These are phyloP conservation scores for Phalloptychus januarius DNA, from an alignment of 2,797 vertebrate genomes.

Conservation along the genomic window DNA sequence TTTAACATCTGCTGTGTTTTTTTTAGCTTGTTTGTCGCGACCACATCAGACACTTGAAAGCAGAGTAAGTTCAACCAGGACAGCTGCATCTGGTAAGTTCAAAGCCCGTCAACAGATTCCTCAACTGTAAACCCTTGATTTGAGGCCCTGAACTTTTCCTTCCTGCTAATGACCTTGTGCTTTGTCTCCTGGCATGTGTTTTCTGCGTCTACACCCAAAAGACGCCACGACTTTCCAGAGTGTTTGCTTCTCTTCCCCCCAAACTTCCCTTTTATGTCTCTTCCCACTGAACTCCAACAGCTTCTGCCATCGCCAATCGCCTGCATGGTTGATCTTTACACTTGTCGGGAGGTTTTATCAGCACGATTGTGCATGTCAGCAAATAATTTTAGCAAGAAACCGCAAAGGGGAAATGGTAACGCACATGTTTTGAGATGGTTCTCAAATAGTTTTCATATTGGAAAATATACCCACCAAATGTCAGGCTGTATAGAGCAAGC, in stretches of 20 bases:
- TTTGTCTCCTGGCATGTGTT: not conserved
- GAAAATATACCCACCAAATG: not conserved
- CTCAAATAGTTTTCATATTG: not conserved
- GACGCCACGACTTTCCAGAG: not conserved
- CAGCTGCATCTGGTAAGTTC: not conserved
- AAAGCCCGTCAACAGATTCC: not conserved
- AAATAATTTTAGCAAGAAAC: not conserved
- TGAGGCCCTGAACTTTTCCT: conserved; percentile 8
- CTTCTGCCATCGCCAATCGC: not conserved
- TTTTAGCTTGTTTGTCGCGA: not conserved
- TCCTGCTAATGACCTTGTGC: not conserved
- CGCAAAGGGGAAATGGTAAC: not conserved
- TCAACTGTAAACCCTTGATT: not conserved
- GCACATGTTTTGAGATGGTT: not conserved
- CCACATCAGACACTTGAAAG: not conserved
- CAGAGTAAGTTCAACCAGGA: conserved; percentile 8
- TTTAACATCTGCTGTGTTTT: not conserved
- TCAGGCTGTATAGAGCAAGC: not conserved
- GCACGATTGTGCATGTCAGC: not conserved
- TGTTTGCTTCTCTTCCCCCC: not conserved
- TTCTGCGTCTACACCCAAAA: not conserved
- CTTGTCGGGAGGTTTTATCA: not conserved
- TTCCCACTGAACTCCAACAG: not conserved
- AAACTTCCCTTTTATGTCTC: conserved; percentile 7
- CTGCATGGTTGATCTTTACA: not conserved